phyloP scores from a whole-genome alignment of 2,113 vertebrate genomes.

The Callipepla squamata region DNA sequence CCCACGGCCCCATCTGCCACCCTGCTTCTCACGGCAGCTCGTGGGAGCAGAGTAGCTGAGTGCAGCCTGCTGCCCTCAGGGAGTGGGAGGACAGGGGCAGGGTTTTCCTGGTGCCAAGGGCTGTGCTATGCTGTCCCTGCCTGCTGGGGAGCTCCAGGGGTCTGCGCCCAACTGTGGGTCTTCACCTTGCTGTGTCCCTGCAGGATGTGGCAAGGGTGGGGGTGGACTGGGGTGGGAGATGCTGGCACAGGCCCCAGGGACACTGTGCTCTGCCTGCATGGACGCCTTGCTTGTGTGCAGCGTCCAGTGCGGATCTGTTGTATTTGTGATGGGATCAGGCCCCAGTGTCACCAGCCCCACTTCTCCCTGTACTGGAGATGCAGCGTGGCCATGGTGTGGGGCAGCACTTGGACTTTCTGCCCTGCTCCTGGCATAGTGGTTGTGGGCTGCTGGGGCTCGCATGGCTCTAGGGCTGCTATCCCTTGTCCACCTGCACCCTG shows the following conservation, averaged over 20 bases:
- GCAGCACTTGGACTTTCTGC: neutral
- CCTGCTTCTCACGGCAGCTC: neutral
- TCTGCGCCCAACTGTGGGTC: no score
- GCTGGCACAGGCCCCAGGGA: neutral
- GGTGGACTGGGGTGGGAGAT: no score
- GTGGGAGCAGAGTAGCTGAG: neutral
- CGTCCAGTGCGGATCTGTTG: neutral
- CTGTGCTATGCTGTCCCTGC: rapidly evolving
- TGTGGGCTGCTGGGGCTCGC: neutral
- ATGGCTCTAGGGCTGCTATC: neutral
- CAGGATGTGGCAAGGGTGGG: neutral
- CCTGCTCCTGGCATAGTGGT: no score
- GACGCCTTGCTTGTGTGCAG: neutral
- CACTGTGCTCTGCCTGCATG: neutral
- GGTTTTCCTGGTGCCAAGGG: neutral
- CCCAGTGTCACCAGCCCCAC: neutral
- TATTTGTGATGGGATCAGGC: neutral
- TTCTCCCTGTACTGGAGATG: no score
- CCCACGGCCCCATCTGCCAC: neutral
- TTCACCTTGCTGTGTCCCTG: neutral
- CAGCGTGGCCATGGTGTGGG: no score
- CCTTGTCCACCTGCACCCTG: neutral
- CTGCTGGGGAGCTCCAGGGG: neutral
- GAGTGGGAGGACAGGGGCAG: neutral
- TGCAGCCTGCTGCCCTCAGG: neutral